These are phyloP conservation scores for Sminthurides aquaticus DNA, from an alignment of 2,888 invertebrate genomes.

Conservation along the genomic window DNA sequence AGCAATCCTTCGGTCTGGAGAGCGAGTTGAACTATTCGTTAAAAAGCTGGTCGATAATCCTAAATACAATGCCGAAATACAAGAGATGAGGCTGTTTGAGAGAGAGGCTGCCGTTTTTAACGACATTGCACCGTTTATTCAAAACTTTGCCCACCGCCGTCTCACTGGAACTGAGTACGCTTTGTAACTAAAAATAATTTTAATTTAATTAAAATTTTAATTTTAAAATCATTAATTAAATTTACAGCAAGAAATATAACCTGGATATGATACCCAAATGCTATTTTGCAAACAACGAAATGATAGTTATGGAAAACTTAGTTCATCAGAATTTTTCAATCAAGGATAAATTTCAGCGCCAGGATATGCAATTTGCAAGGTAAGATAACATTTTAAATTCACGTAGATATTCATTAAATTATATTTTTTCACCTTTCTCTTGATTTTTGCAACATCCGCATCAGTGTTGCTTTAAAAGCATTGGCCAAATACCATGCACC, in stretches of 20 bases:
- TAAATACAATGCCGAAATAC: neutral
- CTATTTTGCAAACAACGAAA: conserved; percentile 16
- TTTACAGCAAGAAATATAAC: no score
- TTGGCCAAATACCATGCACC: conserved; percentile 18
- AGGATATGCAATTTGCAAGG: conserved; percentile 13
- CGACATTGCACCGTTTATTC: neutral
- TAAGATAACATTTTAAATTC: neutral
- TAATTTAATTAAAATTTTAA: no score
- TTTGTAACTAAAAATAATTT: no score
- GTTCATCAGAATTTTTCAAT: conserved; percentile 2
- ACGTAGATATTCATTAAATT: no score
- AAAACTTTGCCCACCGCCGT: neutral
- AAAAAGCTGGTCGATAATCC: conserved; percentile 18
- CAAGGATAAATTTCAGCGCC: conserved; percentile 13
- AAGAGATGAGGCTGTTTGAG: conserved; percentile 12
- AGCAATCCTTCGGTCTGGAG: conserved; percentile 1
- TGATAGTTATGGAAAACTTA: conserved; percentile 15
- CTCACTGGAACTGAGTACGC: neutral
- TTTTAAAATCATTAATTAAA: no score
- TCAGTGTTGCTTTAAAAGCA: conserved; percentile 3
- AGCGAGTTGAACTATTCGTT: conserved; percentile 8
- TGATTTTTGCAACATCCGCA: no score
- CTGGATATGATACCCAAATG: conserved; percentile 20
- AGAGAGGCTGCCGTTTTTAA: conserved; percentile 17
- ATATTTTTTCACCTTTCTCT: no score